These are phyloP conservation scores for Cydia pomonella DNA, from an alignment of 1,140 invertebrate species.

Conservation along the genomic window DNA sequence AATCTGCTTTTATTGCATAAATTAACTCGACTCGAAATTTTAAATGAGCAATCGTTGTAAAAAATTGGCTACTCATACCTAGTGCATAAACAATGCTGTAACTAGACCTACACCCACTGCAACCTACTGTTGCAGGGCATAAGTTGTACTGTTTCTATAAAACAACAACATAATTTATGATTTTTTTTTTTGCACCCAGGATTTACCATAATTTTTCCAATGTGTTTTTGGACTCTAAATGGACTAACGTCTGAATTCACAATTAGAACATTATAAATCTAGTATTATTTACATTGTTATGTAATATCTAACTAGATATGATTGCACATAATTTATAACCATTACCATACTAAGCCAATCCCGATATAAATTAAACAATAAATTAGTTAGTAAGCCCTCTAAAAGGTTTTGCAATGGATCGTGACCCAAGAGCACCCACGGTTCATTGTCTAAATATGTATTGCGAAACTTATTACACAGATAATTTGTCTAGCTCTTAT, in stretches of 20 bases:
- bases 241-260: not conserved
- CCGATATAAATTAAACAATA: conserved; percentile 32
- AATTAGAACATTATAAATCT: not conserved
- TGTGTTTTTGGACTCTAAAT: no score
- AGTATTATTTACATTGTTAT: not conserved
- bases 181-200: no score
- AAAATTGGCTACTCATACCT: no score
- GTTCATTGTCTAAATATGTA: conserved; percentile 35
- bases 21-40: not conserved
- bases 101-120: no score
- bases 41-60: no score
- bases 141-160: no score
- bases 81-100: no score
- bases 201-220: no score
- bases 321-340: conserved; percentile 20
- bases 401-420: conserved; percentile 22
- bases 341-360: conserved; percentile 18
- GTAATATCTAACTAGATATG: conserved; percentile 19
- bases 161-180: no score
- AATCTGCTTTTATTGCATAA: not conserved
- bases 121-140: no score
- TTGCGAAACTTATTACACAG: conserved; percentile 30
- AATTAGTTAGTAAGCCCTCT: conserved; percentile 25
- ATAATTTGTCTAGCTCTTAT: conserved; percentile 9
- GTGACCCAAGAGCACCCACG: conserved; percentile 34